These are phyloP conservation scores for Amiota communis DNA, from an alignment of 2,888 invertebrate species.

Conservation along the genomic window DNA sequence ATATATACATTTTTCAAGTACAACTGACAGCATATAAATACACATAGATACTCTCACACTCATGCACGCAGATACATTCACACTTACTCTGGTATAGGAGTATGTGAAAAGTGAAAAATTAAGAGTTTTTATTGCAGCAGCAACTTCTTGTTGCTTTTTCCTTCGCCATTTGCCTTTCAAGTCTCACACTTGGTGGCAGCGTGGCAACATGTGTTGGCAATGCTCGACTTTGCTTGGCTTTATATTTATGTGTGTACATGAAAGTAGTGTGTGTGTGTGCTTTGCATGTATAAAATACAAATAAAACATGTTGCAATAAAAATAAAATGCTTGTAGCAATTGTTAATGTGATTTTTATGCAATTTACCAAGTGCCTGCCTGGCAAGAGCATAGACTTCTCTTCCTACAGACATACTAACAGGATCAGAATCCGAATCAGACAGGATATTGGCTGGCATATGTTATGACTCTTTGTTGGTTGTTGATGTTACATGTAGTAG, in stretches of 20 bases:
- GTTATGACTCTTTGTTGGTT: neutral
- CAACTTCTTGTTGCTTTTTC: constrained; percentile 48
- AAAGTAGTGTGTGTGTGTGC: neutral
- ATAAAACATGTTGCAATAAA: constrained; percentile 67
- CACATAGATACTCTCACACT: constrained; percentile 29
- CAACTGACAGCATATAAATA: constrained; percentile 21
- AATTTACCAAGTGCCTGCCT: constrained; percentile 39
- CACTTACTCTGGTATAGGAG: constrained; percentile 17
- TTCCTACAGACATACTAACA: neutral
- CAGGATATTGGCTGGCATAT: neutral
- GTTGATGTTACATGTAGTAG: neutral
- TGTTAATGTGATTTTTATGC: constrained; percentile 68
- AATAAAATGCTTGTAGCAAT: constrained; percentile 67
- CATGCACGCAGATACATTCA: neutral
- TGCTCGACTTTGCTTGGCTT: constrained; percentile 35
- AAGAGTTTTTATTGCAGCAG: constrained; percentile 66
- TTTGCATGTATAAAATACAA: constrained; percentile 57
- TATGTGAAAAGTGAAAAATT: constrained; percentile 62
- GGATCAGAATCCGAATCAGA: neutral
- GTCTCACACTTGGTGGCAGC: constrained; percentile 31
- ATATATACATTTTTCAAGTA: constrained; percentile 42
- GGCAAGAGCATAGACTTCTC: neutral
- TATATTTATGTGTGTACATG: constrained; percentile 30
- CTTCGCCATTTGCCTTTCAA: constrained; percentile 24
- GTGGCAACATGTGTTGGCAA: constrained; percentile 62